Base-by-base conservation (phyloP, 2,797 vertebrate species). In the Varecia variegata region DNA sequence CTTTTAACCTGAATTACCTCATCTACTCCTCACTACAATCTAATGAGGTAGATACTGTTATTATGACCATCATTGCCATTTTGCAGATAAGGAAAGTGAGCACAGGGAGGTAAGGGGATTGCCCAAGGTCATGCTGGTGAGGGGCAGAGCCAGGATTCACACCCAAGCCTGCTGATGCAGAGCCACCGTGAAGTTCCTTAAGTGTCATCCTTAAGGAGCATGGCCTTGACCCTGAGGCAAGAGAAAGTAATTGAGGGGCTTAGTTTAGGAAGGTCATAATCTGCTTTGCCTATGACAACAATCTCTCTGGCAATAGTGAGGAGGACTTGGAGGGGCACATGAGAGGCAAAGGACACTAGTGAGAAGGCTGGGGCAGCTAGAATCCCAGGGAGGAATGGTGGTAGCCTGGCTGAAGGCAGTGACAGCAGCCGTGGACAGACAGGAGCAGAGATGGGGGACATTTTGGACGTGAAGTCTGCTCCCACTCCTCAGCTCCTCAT, bases 51-150 rank as follows among this genome's bases (percentile, higher is more conserved):
- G 58, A 67, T 68, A 17, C 27, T 80, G 11, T 79, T 70, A 67
- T 79, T 96, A 90, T n/a, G 23, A 27, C 35, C 43, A 58, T 71
- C 20, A 35, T 87, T 79, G 25, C 40, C 86, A 82, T 79, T 82
- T 95, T 88, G 50, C 67, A 93, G 60, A 90, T 65, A 79, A 96
- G 43, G 85, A 92, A 83, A 67, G 35, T 74, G 62, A 95, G 30
- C 32, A 50, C 13, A 79, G 13, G n/a, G 32, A 74, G 50, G 50
- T 80, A 81, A 91, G 38, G 60, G 58, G 12, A 62, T 93, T 90
- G 18, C 54, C 17, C 50, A 35, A 27, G 9, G 74, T 30, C 80
- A 84, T 21, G 43, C 50, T 70, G 60, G 11, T 71, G 47, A 90
- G n/a, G 85, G 80, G 38, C 50, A 89, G 89, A 90, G 30, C 7